Evolutionary conservation across 2,888 invertebrate species (phyloP), one percentile per base, ranked within the genome.

Genomic region (Anoplius nigerrimus): DNA sequence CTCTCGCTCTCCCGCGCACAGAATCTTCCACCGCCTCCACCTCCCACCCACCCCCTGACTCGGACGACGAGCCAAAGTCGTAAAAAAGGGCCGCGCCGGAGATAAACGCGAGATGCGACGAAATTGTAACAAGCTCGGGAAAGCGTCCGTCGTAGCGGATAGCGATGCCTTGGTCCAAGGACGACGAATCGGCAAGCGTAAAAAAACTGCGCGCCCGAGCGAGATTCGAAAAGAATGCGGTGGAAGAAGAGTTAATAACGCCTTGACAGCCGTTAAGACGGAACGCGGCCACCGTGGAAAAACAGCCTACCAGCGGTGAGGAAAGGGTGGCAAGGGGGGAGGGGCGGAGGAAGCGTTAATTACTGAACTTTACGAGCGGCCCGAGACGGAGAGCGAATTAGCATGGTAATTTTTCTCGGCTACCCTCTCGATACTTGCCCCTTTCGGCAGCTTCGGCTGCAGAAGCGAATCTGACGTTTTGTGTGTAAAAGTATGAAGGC

Each of bases 361-460:
- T 86, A 83, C 73, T 75, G 75, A 85, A 85, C 83, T 86, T 87
- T 84, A 87, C 84, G 85, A 86, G 81, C n/a, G 80, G 66, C 72
- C 70, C 76, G 60, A 64, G 75, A 66, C 58, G 71, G 66, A 75
- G 70, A 75, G 73, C 81, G 80, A 83, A 86, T 87, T 86, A 84
- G 80, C 82, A 86, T 86, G 83, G 85, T 86, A 87, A 87, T 87
- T 86, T 82, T 83, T 85, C 76, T 52, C 52, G 52, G 21, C 20
- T 21, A 52, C 22, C 21, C 52, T 52, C 22, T 3, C 6, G 52
- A 21, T 48, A 34, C 34, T 2, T n/a, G n/a, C n/a, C 34, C 34
- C 11, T 16, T 48, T 48, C 18, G 48, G n/a, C n/a, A n/a, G n/a
- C n/a, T n/a, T n/a, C n/a, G n/a, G n/a, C n/a, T n/a, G n/a, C n/a